phyloP scores from a whole-genome alignment of 2,888 invertebrate genomes.

The Gasteruption jaculator region DNA sequence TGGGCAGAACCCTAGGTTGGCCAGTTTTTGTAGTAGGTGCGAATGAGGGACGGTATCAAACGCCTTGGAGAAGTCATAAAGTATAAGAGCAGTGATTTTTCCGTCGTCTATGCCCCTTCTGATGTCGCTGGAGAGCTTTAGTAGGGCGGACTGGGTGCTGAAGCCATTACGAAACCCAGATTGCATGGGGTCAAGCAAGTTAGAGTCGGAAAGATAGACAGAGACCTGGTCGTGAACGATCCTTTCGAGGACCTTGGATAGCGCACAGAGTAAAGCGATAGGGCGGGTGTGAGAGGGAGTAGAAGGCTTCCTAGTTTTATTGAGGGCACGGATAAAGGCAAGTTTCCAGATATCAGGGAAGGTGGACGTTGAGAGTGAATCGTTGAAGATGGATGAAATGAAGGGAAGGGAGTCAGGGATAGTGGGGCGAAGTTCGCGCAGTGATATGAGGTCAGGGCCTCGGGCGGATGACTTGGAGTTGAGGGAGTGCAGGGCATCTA shows the following conservation, averaged over 20 bases:
- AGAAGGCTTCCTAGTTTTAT: background rate
- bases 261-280: constrained; percentile 7
- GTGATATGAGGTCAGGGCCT: too few species aligned
- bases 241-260: constrained; percentile 1
- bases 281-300: constrained; percentile 1
- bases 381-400: constrained; percentile 1
- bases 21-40: background rate
- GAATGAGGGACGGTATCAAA: too few species aligned
- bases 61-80: too few species aligned
- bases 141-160: too few species aligned
- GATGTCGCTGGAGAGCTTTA: constrained; percentile 2
- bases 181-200: constrained; percentile 7
- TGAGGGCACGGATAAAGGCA: background rate
- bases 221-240: background rate
- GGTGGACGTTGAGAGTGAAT: background rate
- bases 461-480: too few species aligned
- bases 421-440: background rate
- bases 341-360: constrained; percentile 4
- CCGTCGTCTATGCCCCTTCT: constrained; percentile 6
- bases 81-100: constrained; percentile 4
- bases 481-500: too few species aligned
- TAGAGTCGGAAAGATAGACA: background rate
- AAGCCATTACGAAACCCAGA: too few species aligned
- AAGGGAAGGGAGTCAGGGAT: background rate
- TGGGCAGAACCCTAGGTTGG: background rate